Base-by-base conservation (phyloP, 2,888 invertebrate species). In the Ophion obscuratus region DNA sequence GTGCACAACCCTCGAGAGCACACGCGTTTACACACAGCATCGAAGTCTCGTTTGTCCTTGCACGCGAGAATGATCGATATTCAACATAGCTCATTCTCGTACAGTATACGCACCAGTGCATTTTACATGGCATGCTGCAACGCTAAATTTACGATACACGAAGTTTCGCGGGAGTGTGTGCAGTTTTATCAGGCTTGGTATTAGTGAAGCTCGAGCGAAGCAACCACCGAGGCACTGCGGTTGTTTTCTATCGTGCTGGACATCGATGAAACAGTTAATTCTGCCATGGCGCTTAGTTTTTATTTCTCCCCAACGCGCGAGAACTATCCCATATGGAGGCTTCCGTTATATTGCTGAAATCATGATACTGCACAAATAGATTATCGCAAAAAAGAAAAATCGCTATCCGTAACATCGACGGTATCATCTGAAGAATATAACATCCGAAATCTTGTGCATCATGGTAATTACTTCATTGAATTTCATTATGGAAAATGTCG, bases 21-120 rank as follows among this genome's bases (percentile, higher is more conserved):
- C 71, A 57, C 84, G 73, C 64, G 53, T 66, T 57, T 57, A 44
- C 44, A 31, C 71, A 47, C 70, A 73, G 75, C 76, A 66, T 84
- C 71, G 81, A 77, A 84, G 71, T 76, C 80, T 76, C 71, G 61
- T 44, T 77, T 76, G 81, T 84, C 81, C 84, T 81, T 84, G 84
- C 61, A 31, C 64, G 44, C 36, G 71, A 84, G 76, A 73, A 84
- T 81, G 80, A 71, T 84, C 84, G 84, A 84, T 84, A 84, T 76
- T 81, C 84, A 67, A 76, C 81, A 71, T 53, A 57, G 76, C 77
- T 73, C 73, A 62, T 70, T 73, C 61, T 59, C 62, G 59, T 61
- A 74, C 61, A 53, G 67, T 74, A 31, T 44, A 62, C 68, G 68
- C 61, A 61, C 59, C 67, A 68, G 62, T 53, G 62, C 62, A 79